Base-by-base conservation (phyloP, 2,113 vertebrate genomes). In the Epinephelus moara region DNA sequence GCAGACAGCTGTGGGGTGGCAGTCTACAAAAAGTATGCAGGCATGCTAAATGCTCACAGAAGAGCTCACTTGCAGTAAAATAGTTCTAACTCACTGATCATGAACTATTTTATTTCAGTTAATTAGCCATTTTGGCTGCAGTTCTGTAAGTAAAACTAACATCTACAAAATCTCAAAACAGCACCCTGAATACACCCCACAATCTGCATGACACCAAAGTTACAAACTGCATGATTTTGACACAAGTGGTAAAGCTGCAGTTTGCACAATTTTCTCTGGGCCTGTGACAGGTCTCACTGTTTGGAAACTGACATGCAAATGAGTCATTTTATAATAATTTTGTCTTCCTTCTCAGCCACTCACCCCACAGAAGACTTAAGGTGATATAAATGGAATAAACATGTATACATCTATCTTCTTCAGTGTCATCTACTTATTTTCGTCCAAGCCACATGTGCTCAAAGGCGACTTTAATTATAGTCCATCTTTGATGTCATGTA, bases 1-100 rank as follows among this genome's bases (percentile, higher is more conserved):
- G 23, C 42, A 66, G 21, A 61, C 80, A 82, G 83, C 84, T 83
- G 82, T 14, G 3, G 1, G 2, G 13, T 4, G 25, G 0, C 0
- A 2, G 15, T 6, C 15, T 76, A 69, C 75, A 52, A 70, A 68
- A 80, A 64, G 19, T 4, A 3, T 49, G 7, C 0, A 19, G 3
- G 9, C 11, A 11, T 17, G 37, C 23, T 57, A 21, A 80, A 59
- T 62, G 21, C 14, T 74, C 5, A 6, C 33, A 14, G 14, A 67
- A 18, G 17, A n/a, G 1, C 37, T 49, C 37, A 21, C 25, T 59
- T 57, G 23, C n/a, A 4, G 1, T 11, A 8, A 50, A 27, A 61
- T 2, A 53, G 47, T 27, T 63, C 2, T n/a, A 2, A 2, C 6
- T 37, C 9, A 42, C 4, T 59, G 23, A 68, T 13, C 3, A 9